Base-by-base conservation (phyloP, 2,888 invertebrate species). In the Lamellibrachia columna region DNA sequence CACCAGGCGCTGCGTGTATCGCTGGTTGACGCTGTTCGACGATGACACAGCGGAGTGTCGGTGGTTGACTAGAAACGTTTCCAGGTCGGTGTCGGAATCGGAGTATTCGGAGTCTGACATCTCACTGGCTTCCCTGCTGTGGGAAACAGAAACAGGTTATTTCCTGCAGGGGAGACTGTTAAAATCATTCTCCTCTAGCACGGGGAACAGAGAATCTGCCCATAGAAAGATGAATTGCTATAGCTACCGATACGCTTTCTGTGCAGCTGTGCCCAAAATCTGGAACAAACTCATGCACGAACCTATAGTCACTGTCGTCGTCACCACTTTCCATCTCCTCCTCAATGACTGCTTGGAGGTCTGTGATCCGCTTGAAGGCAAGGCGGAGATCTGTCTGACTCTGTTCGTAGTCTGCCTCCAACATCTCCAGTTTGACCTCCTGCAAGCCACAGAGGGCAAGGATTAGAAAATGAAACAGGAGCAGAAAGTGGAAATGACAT, bases 301-400 rank as follows among this genome's bases (percentile, higher is more conserved):
- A 75, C 75, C 75, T 75, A 15, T 75, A 75, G 52, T 93, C 92
- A 6, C 55, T 55, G 58, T 93, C 93, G 52, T 92, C 93, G 53
- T n/a, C n/a, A n/a, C 96, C 96, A 93, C 95, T 95, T 92, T 95
- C 96, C 92, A 96, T 94, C 92, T 96, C 96, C 52, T 96, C 98
- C 94, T 98, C 98, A 96, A 99, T 98, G 93, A 99, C 99, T 95
- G 98, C 98, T 96, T 99, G 99, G 94, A 99, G 97, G 96, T 99
- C 99, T 91, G 98, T 98, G 94, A 99, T 99, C 93, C 99, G 97
- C 94, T 99, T 98, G 93, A 98, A 97, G 6, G 99, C 99, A 92
- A 99, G 97, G 92, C 98, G 97, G 91, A 99, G 97, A 97, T 99
- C 99, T 75, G 96, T 96, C 94, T 96, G 96, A 58, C 96, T 95